phyloP scores from a whole-genome alignment of 2,888 invertebrate species.

The Crepidodera aurea region DNA sequence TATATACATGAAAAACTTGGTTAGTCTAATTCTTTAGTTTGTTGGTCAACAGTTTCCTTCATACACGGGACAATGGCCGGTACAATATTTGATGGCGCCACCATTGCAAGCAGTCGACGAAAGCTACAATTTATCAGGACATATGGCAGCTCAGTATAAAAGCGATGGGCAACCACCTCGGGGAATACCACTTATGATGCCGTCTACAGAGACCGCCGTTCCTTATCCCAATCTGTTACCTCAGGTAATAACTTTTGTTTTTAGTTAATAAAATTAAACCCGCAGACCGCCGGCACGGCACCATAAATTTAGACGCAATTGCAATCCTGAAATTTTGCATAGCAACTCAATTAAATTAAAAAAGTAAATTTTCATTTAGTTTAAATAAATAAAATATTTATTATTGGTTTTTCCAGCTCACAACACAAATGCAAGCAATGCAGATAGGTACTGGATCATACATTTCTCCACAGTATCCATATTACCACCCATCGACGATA shows the following conservation, averaged over 20 bases:
- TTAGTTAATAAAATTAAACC: no score
- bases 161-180: conserved; percentile 66
- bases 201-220: conserved; percentile 69
- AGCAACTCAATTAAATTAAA: no score
- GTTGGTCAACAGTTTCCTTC: conserved; percentile 65
- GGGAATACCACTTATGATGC: conserved; percentile 72
- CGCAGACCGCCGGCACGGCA: no score
- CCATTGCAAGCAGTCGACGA: conserved; percentile 68
- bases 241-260: conserved; percentile 52
- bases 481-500: conserved; percentile 78
- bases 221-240: conserved; percentile 64
- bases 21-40: conserved; percentile 21
- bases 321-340: no score
- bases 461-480: conserved; percentile 79
- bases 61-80: conserved; percentile 74
- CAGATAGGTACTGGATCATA: conserved; percentile 65
- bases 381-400: no score
- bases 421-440: conserved; percentile 73
- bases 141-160: conserved; percentile 65
- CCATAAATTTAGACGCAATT: no score
- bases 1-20: neutral
- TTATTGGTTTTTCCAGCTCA: conserved; percentile 71
- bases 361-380: no score
- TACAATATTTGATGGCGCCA: conserved; percentile 66
- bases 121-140: conserved; percentile 56